These are phyloP conservation scores for Asbolus verrucosus DNA, from an alignment of 1,140 invertebrate species.

Conservation along the genomic window DNA sequence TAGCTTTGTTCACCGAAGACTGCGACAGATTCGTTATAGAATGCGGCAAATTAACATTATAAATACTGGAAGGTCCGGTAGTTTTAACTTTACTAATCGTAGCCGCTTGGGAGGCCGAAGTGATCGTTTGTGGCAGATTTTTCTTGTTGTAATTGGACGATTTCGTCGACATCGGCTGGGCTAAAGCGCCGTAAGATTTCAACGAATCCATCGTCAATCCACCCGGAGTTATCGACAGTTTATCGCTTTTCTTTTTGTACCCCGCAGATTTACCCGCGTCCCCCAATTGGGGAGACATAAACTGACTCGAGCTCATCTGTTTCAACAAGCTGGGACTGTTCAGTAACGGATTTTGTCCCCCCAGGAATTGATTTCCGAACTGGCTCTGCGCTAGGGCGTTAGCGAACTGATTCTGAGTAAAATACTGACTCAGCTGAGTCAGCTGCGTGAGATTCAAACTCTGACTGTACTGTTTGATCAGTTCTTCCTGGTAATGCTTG, in stretches of 20 bases:
- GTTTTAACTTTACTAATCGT: constrained; percentile 18
- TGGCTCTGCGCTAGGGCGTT: constrained; percentile 48
- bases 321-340: constrained; percentile 44
- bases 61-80: constrained; percentile 41
- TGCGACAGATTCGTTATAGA: background rate
- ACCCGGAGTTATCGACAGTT: background rate
- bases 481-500: constrained; percentile 62
- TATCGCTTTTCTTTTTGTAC: constrained; percentile 11
- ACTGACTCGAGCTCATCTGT: constrained; percentile 43
- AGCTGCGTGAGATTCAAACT: constrained; percentile 55
- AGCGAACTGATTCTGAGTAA: constrained; percentile 51
- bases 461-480: constrained; percentile 63
- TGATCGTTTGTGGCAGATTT: constrained; percentile 27
- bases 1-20: constrained; percentile 16
- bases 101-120: background rate
- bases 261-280: background rate
- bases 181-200: constrained; percentile 2
- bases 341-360: constrained; percentile 42
- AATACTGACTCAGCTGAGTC: constrained; percentile 54
- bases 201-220: background rate
- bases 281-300: constrained; percentile 4
- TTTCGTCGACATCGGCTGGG: background rate
- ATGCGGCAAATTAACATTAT: constrained; percentile 5
- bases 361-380: constrained; percentile 50
- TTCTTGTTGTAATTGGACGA: constrained; percentile 13